Conservation (phyloP, 2,888 invertebrate species). For the Pristionchus mayeri region DNA sequence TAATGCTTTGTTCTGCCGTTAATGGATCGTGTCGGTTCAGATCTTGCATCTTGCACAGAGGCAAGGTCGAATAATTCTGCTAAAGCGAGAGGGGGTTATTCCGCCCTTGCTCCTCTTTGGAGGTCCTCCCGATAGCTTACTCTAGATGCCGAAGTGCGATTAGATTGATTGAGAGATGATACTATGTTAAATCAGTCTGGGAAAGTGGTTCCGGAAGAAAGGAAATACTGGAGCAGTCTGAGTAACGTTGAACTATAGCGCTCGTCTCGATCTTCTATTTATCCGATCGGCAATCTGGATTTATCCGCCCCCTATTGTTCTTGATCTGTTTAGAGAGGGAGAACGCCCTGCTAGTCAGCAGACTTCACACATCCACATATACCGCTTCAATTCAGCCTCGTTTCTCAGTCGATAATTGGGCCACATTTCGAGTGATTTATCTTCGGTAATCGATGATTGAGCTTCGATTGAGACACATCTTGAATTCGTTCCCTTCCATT, state of each 20-base stretch:
- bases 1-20: slow-evolving; percentile 7
- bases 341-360: neutral
- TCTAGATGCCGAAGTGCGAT: neutral
- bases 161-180: neutral
- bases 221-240: neutral
- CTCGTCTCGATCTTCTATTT: neutral
- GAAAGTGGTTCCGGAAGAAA: too few species aligned
- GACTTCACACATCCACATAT: neutral
- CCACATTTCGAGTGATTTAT: neutral
- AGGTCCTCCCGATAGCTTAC: neutral
- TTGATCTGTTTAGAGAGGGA: slow-evolving; percentile 33
- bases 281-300: slow-evolving; percentile 25
- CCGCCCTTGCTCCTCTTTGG: neutral
- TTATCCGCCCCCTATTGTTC: neutral
- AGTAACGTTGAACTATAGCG: neutral
- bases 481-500: neutral
- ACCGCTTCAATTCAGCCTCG: too few species aligned
- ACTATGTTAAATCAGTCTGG: too few species aligned
- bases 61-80: slow-evolving; percentile 17
- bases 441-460: neutral
- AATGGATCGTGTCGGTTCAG: slow-evolving; percentile 38
- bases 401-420: neutral
- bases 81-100: neutral
- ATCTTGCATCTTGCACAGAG: neutral
- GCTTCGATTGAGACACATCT: neutral